Percentiles rank a stretch among this genome's conserved stretches.
Conservation (phyloP, 2,797 vertebrate genomes). For the Danio choprae region DNA sequence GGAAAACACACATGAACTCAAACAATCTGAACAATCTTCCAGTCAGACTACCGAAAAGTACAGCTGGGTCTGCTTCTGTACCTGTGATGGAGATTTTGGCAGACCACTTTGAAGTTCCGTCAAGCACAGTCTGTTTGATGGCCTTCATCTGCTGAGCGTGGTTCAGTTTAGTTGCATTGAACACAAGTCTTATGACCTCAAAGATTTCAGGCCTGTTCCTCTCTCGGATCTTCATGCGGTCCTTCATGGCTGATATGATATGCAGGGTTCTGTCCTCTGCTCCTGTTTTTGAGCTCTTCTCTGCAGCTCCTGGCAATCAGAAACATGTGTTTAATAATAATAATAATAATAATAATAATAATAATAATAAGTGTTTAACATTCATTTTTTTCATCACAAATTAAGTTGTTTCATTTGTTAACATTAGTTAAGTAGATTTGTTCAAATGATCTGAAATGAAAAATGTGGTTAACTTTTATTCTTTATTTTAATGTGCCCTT, state of each 20-base stretch:
- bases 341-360: no score
- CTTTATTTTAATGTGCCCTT: no score
- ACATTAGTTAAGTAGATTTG: no score
- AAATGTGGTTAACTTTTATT: no score
- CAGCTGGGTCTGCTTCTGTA: constrained; percentile 58
- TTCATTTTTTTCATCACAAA: no score
- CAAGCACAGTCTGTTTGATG: constrained; percentile 93
- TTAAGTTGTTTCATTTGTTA: no score
- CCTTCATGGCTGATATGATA: constrained; percentile 98
- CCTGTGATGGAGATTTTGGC: constrained; percentile 95
- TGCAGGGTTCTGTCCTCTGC: constrained; percentile 93
- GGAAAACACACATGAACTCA: constrained; percentile 47
- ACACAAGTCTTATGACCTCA: constrained; percentile 90
- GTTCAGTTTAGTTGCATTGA: constrained; percentile 81
- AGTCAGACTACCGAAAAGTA: neutral
- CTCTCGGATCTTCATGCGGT: constrained; percentile 98
- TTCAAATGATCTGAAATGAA: no score
- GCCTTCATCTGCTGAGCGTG: constrained; percentile 95
- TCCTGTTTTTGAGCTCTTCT: constrained; percentile 96
- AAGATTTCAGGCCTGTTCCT: constrained; percentile 98
- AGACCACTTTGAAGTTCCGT: constrained; percentile 97
- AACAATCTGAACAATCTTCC: neutral
- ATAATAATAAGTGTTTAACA: no score
- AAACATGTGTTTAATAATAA: neutral
- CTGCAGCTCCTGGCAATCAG: constrained; percentile 85